Conservation (phyloP, 2,888 invertebrate genomes). For the Macropis europaea region DNA sequence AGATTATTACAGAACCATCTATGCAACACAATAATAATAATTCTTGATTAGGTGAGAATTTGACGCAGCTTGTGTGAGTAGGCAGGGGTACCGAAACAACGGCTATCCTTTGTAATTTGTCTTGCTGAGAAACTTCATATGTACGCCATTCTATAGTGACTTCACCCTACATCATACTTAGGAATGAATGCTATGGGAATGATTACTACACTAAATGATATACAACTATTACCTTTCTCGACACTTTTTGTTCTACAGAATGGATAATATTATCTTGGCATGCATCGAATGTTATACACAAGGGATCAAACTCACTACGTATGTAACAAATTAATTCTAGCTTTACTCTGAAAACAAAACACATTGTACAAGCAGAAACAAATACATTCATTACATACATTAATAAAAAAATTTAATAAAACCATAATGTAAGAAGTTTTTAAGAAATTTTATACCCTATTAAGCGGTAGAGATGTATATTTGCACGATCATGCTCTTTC, state of each 20-base stretch:
- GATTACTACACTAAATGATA: conserved; percentile 12
- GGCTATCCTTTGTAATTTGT: conserved; percentile 83
- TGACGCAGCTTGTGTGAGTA: conserved; percentile 84
- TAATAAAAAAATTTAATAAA: neutral
- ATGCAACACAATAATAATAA: conserved; percentile 91
- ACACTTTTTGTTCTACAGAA: conserved; percentile 91
- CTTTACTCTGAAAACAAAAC: conserved; percentile 82
- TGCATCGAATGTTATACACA: conserved; percentile 89
- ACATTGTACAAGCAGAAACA: neutral
- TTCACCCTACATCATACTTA: conserved; percentile 81
- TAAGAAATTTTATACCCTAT: conserved; percentile 82
- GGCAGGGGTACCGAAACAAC: conserved; percentile 87
- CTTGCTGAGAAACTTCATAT: conserved; percentile 83
- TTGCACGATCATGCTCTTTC: conserved; percentile 92
- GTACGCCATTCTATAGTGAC: conserved; percentile 87
- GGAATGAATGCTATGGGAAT: conserved; percentile 3
- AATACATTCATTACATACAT: neutral
- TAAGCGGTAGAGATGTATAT: conserved; percentile 90
- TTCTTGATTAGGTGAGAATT: conserved; percentile 86
- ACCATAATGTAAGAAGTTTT: neutral
- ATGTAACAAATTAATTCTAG: conserved; percentile 89
- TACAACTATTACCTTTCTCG: conserved; percentile 82
- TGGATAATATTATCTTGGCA: conserved; percentile 86
- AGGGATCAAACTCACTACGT: conserved; percentile 93
- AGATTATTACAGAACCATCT: conserved; percentile 90